These are phyloP conservation scores for Drosophila bocqueti DNA, from an alignment of 1,140 invertebrate genomes.

Conservation along the genomic window DNA sequence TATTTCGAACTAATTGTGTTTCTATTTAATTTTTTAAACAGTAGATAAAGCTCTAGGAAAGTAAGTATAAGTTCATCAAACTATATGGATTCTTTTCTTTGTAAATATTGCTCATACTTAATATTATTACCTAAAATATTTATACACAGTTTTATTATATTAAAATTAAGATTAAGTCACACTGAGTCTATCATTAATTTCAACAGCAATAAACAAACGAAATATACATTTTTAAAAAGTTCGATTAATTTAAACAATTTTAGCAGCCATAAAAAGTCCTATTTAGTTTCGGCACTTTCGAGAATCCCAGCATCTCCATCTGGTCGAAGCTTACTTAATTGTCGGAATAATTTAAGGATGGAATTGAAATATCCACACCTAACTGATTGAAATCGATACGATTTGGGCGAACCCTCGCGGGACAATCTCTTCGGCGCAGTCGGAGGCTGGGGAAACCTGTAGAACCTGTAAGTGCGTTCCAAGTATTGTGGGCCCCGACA, in stretches of 20 bases:
- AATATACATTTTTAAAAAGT: no score
- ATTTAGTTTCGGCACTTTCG: not conserved
- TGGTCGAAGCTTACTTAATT: not conserved
- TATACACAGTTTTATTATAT: not conserved
- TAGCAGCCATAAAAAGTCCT: no score
- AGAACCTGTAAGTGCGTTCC: constrained; percentile 42
- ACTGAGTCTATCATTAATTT: no score
- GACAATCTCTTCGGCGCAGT: constrained; percentile 9
- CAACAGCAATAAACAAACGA: no score
- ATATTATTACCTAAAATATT: not conserved
- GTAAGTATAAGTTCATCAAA: not conserved
- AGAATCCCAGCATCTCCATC: not conserved
- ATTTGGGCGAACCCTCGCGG: not conserved
- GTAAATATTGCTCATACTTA: no score
- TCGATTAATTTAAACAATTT: no score
- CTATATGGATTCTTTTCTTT: no score
- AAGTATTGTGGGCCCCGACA: constrained; percentile 47
- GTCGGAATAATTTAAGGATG: constrained; percentile 22
- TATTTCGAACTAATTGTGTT: not conserved
- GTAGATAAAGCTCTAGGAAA: not conserved
- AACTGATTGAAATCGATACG: constrained; percentile 51
- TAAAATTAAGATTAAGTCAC: no score
- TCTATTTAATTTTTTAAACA: no score
- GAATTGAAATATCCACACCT: constrained; percentile 52
- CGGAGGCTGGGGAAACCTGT: constrained; percentile 42